A percentile compares a stretch with the other conserved stretches of the same genome.
These are phyloP conservation scores for Tetropium fuscum DNA, from an alignment of 2,888 invertebrate species.

Conservation along the genomic window DNA sequence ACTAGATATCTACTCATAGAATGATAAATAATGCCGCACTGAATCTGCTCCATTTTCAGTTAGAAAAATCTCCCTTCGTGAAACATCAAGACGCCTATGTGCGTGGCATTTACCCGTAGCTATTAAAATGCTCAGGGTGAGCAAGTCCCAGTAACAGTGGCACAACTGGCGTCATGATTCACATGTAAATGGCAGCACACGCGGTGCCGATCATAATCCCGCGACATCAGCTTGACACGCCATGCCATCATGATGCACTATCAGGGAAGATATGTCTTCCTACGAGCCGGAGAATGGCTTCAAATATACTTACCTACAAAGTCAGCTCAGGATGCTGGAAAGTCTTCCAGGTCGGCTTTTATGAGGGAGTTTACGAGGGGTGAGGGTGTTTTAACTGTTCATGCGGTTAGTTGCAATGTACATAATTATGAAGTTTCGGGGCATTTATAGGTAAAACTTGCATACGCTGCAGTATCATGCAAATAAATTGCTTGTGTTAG, in stretches of 20 bases:
- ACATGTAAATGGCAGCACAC: constrained; percentile 61
- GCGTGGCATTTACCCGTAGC: constrained; percentile 46
- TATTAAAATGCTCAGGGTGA: constrained; percentile 59
- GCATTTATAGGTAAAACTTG: too few species aligned
- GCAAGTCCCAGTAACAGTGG: constrained; percentile 55
- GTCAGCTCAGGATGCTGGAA: background rate
- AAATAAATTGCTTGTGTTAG: too few species aligned
- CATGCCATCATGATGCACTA: constrained; percentile 29
- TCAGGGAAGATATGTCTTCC: constrained; percentile 27
- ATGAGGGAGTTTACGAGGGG: background rate
- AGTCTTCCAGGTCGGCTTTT: background rate
- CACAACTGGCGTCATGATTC: constrained; percentile 62
- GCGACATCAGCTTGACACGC: constrained; percentile 40
- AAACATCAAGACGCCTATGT: constrained; percentile 1
- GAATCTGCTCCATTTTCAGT: background rate
- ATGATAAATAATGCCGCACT: too few species aligned
- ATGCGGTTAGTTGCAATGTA: background rate
- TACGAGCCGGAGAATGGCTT: constrained; percentile 2
- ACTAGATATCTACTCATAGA: too few species aligned
- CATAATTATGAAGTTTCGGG: background rate
- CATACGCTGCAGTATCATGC: too few species aligned
- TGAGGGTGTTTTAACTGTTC: background rate
- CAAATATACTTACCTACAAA: background rate
- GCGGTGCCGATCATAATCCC: constrained; percentile 57
- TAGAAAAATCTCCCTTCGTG: background rate